Evolutionary conservation across 1,140 invertebrate species (phyloP), one percentile per base, ranked within the genome.

Genomic region (Drosophila mauritiana): DNA sequence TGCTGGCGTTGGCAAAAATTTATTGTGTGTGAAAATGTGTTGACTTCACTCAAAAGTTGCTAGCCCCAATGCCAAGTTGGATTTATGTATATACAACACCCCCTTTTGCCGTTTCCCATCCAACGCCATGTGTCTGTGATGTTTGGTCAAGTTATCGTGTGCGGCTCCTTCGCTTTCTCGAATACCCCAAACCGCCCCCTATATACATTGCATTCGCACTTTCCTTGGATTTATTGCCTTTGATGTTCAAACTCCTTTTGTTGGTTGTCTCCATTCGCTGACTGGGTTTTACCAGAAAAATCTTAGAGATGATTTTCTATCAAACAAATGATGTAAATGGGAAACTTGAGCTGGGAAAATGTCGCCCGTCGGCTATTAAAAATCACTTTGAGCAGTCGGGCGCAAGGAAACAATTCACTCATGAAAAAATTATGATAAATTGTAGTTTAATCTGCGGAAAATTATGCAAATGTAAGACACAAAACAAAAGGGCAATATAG

Each of bases 21-120:
- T 89, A 88, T 88, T 88, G 83, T 89, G 83, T 88, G 83, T 88
- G 83, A 84, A 88, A 88, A 89, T 88, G 84, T 88, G 83, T 88
- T 88, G 83, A 79, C 76, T 88, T 89, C 83, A 89, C 79, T 88
- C 83, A 88, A 88, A 88, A 88, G 84, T 88, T 88, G 58, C 72
- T 58, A 51, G 27, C 58, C 74, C 37, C 34, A 69, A 57, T 85
- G 78, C 82, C 81, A 86, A 84, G 78, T 81, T 72, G 80, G 58
- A 89, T 86, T 88, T 86, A 83, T 86, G 82, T 89, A 73, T 84
- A 45, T 62, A 54, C 72, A 65, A 52, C 64, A 65, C 34, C 76
- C 54, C 52, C 65, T 56, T 36, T 25, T n/a, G 22, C 7, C 22
- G 13, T 22, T 31, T 17, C 36, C 36, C 10, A 31, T 34, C 11